A percentile compares a stretch with the other conserved stretches of the same genome.
phyloP scores from a whole-genome alignment of 1,140 invertebrate genomes.

The Stenopsyche tienmushanensis region DNA sequence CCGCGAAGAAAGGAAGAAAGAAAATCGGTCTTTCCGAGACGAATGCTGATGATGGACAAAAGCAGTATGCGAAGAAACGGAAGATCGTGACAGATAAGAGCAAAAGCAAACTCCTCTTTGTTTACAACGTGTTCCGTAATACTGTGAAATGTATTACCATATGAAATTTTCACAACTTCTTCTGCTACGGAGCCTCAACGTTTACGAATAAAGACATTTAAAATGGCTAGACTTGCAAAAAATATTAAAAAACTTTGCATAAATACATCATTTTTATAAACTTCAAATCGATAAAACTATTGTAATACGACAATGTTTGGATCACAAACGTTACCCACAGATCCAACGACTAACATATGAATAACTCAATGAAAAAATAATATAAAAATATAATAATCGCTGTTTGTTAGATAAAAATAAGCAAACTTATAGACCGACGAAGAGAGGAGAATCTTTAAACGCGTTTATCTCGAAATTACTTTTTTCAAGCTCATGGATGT shows the following conservation, averaged over 20 bases:
- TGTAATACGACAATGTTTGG: neutral
- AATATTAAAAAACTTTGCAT: neutral
- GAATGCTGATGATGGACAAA: neutral
- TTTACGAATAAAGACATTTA: neutral
- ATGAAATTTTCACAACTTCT: too few species aligned
- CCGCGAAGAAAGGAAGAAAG: neutral
- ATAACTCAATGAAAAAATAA: too few species aligned
- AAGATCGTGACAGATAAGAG: slow-evolving; percentile 20
- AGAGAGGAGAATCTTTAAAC: too few species aligned
- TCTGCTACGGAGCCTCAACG: too few species aligned
- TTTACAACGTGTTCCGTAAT: slow-evolving; percentile 9
- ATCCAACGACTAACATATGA: too few species aligned
- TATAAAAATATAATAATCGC: too few species aligned
- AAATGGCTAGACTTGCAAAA: neutral
- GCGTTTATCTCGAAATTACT: too few species aligned
- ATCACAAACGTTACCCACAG: too few species aligned
- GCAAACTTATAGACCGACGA: too few species aligned
- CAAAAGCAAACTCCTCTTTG: neutral
- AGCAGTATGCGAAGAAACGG: slow-evolving; percentile 3
- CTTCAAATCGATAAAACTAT: neutral
- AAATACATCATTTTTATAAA: neutral
- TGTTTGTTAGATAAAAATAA: too few species aligned
- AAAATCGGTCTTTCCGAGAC: too few species aligned
- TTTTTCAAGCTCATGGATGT: too few species aligned
- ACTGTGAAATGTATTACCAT: neutral